These are phyloP conservation scores for Lasioglossum baleicum DNA, from an alignment of 1,140 invertebrate genomes.

Conservation along the genomic window DNA sequence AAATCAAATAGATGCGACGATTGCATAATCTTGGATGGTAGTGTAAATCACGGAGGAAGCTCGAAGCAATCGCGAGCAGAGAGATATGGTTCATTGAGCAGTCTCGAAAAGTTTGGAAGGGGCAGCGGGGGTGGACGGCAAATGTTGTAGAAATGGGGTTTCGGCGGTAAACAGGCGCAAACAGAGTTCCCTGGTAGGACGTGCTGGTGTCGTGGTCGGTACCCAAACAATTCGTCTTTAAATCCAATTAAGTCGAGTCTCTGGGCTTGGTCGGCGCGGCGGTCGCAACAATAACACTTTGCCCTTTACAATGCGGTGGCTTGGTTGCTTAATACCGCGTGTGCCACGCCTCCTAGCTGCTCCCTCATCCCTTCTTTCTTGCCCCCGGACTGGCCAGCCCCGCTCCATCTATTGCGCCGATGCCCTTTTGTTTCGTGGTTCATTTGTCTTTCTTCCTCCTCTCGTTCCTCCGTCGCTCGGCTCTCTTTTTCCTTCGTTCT, in stretches of 20 bases:
- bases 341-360: constrained; percentile 72
- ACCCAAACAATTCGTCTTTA: constrained; percentile 73
- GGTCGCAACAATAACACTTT: constrained; percentile 73
- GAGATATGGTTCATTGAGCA: no score
- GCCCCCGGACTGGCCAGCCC: constrained; percentile 25
- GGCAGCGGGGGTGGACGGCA: no score
- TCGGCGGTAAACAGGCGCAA: not conserved
- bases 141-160: no score
- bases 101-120: no score
- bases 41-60: no score
- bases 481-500: constrained; percentile 19
- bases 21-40: no score
- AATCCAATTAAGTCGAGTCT: constrained; percentile 77
- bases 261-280: constrained; percentile 52
- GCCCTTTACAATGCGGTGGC: constrained; percentile 69
- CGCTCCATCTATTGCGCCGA: constrained; percentile 48
- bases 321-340: constrained; percentile 73
- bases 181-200: constrained; percentile 13
- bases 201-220: constrained; percentile 43
- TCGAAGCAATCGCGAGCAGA: no score
- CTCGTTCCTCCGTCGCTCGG: constrained; percentile 32
- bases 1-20: no score
- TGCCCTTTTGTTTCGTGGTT: constrained; percentile 77
- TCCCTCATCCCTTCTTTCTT: constrained; percentile 46
- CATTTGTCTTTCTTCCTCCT: constrained; percentile 75